Evolutionary conservation across 2,113 vertebrate species (phyloP), one percentile per base, ranked within the genome.

Genomic region (Spea multiplicata): DNA sequence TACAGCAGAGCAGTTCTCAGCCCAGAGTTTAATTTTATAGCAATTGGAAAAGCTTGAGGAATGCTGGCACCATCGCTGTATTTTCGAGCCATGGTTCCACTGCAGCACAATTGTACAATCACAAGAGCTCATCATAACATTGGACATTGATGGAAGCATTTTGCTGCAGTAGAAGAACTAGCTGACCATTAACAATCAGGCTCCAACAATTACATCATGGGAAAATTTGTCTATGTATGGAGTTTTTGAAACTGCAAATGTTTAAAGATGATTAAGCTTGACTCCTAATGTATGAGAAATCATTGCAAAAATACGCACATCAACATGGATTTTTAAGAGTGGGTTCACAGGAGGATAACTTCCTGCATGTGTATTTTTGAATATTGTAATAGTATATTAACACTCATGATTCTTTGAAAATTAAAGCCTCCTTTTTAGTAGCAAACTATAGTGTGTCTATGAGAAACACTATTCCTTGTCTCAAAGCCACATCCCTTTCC

Each of bases 1-100:
- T 14, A 53, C 70, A 75, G 59, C 68, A 50, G 84, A 76, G 62
- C 76, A 82, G 82, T 84, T 84, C 66, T 86, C 80, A 79, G 68
- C 13, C 5, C 73, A 73, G 75, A 72, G 72, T 80, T 82, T 3
- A 4, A 50, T 74, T 88, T 84, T 84, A 81, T 76, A 68, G 74
- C 80, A 61, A 13, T 83, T 83, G 78, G 64, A 84, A 82, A 84
- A 84, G 66, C 81, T 74, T 47, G 70, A 77, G 79, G 79, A 87
- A 86, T 86, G 44, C 76, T 84, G 81, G 71, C 7, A 0, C 65
- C 61, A 4, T 3, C 71, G 83, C 50, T 73, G 74, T 64, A 65
- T 81, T 84, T 84, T 82, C 0, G 0, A 67, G 75, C 59, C 44
- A 17, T 81, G 66, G 64, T 82, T 86, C 70, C 46, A 79, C 77